These are phyloP conservation scores for Eublepharis macularius DNA, from an alignment of 2,113 vertebrate species.

Conservation along the genomic window DNA sequence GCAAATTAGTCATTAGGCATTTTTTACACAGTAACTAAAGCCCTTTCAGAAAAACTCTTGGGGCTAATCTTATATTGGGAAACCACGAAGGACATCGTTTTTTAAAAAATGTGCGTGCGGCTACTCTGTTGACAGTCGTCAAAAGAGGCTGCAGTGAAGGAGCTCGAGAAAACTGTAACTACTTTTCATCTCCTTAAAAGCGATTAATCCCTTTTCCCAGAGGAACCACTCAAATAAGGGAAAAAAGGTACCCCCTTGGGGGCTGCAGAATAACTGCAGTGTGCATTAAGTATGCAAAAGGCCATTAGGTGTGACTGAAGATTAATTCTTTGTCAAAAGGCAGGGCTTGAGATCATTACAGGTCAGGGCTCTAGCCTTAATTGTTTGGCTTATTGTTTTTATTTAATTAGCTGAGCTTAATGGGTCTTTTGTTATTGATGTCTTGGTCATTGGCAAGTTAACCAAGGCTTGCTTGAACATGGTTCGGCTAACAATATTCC, in stretches of 20 bases:
- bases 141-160: background rate
- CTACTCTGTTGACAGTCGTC: slow-evolving; percentile 32
- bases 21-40: slow-evolving; percentile 53
- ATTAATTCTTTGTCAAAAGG: slow-evolving; percentile 73
- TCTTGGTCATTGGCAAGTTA: slow-evolving; percentile 43
- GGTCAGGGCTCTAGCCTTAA: slow-evolving; percentile 72
- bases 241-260: slow-evolving; percentile 59
- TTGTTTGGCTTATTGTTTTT: slow-evolving; percentile 75
- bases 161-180: slow-evolving; percentile 50
- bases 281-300: slow-evolving; percentile 72
- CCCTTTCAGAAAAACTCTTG: slow-evolving; percentile 51
- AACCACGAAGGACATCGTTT: slow-evolving; percentile 49
- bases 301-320: slow-evolving; percentile 77
- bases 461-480: slow-evolving; percentile 11
- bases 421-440: slow-evolving; percentile 66
- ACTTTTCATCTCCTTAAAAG: slow-evolving; percentile 55
- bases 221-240: slow-evolving; percentile 36
- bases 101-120: slow-evolving; percentile 50
- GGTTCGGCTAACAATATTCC: slow-evolving; percentile 3
- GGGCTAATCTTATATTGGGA: slow-evolving; percentile 59
- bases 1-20: slow-evolving; percentile 62
- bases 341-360: slow-evolving; percentile 63
- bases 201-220: slow-evolving; percentile 67
- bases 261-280: slow-evolving; percentile 50
- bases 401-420: slow-evolving; percentile 74